Base-by-base conservation (phyloP, 2,797 vertebrate genomes). In the Manis javanica region DNA sequence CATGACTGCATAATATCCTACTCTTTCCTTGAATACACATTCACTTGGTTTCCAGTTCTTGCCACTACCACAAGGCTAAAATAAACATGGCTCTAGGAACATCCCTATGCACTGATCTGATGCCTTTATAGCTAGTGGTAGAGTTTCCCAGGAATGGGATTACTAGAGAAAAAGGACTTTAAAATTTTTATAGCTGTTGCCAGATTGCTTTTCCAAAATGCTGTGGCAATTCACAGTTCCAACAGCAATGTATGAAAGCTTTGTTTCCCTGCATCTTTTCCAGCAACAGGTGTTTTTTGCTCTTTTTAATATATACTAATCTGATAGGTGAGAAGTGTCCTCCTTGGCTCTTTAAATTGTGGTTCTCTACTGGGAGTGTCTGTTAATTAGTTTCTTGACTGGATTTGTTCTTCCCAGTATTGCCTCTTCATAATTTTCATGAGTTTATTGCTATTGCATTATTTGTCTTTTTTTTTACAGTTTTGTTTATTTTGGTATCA, bases 271-370 rank as follows among this genome's bases (percentile, higher is more conserved):
- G 15, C 64, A 59, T 42, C 74, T 23, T 26, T 90, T 84, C 57
- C 61, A 91, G 68, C 66, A 59, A 37, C 69, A 91, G 85, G 79
- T 78, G 64, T 93, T 79, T 79, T 53, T 24, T 49, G 15, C 78
- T 74, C 21, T 81, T 91, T 97, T 92, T 74, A 85, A 89, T 91
- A 81, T 92, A 83, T 94, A 78, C 82, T 79, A 34, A 39, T 87
- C 89, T 49, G 21, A 37, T 71, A 84, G 39, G 79, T 96, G 95
- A 96, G 91, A 96, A 93, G 59, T 75, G 71, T 94, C 37, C n/a
- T 91, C 87, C 81, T 53, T 77, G 31, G 37, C 49, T 57, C 91
- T 97, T 96, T 82, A 84, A 90, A 95, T 97, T 90, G 15, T 78
- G 34, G 31, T 59, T 96, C 68, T 96, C 85, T 92, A 61, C 64